Conservation (phyloP, 2,113 vertebrate species). For the Albula goreensis region DNA sequence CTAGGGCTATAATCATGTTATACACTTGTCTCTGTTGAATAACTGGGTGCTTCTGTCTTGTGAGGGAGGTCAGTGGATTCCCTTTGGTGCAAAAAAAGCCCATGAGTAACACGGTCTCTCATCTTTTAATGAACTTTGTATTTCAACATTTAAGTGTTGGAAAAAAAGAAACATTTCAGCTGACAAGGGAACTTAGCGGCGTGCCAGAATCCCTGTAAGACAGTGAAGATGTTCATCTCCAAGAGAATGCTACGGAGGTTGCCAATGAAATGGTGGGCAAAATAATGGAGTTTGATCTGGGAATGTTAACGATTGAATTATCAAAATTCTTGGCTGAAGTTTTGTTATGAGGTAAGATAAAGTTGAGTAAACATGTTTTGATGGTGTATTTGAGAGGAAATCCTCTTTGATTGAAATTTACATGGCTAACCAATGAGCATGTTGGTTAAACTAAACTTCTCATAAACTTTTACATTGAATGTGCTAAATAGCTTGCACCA, state of each 20-base stretch:
- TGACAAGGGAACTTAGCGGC: constrained; percentile 40
- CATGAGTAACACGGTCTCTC: constrained; percentile 30
- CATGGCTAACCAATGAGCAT: background rate
- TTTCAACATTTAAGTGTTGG: constrained; percentile 33
- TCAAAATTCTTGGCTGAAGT: constrained; percentile 5
- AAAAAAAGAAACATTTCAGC: constrained; percentile 33
- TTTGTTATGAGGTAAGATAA: background rate
- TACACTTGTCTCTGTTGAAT: constrained; percentile 38
- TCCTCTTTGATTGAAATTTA: no score
- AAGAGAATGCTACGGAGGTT: background rate
- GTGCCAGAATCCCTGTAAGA: constrained; percentile 36
- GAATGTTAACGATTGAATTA: background rate
- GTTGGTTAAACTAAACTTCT: background rate
- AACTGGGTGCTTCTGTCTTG: constrained; percentile 25
- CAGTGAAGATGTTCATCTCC: constrained; percentile 19
- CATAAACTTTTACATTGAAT: background rate
- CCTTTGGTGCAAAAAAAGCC: constrained; percentile 16
- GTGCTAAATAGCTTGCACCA: background rate
- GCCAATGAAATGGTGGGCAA: background rate
- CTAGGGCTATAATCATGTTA: constrained; percentile 43
- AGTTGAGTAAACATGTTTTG: background rate
- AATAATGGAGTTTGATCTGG: background rate
- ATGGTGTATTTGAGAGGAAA: background rate
- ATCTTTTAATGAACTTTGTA: constrained; percentile 47
- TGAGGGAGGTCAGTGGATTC: constrained; percentile 36